These are phyloP conservation scores for Mirza zaza DNA, from an alignment of 2,113 vertebrate genomes.

Conservation along the genomic window DNA sequence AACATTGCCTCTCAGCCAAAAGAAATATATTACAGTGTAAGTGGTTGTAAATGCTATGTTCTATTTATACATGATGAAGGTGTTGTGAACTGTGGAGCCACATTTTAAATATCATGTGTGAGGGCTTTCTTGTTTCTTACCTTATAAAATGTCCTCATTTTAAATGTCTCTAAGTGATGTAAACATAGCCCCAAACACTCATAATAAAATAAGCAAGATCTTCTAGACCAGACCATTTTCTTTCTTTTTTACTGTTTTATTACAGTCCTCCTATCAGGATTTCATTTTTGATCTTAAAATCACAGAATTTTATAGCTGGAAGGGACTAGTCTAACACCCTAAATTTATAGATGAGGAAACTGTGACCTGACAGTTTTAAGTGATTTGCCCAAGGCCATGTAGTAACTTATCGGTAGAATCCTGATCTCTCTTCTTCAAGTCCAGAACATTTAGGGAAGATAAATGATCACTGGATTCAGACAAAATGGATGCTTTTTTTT, in stretches of 20 bases:
- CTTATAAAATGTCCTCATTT: conserved; percentile 74
- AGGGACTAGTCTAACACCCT: conserved; percentile 33
- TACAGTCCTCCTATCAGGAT: conserved; percentile 56
- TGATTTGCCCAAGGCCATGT: conserved; percentile 48
- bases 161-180: conserved; percentile 71
- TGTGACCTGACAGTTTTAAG: conserved; percentile 60
- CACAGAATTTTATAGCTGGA: conserved; percentile 62
- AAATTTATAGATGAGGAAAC: conserved; percentile 56
- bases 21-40: conserved; percentile 74
- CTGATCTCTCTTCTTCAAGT: conserved; percentile 28
- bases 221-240: conserved; percentile 54
- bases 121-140: conserved; percentile 74
- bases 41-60: conserved; percentile 76
- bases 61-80: conserved; percentile 76
- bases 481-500: background rate
- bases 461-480: conserved; percentile 11
- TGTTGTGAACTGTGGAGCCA: conserved; percentile 70
- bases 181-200: conserved; percentile 57
- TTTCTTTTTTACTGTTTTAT: conserved; percentile 64
- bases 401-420: conserved; percentile 22
- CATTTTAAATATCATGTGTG: conserved; percentile 71
- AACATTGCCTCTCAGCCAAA: conserved; percentile 73
- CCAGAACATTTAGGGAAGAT: conserved; percentile 33
- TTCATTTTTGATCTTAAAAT: conserved; percentile 73
- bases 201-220: conserved; percentile 63